These are phyloP conservation scores for Antheraea mylitta DNA, from an alignment of 1,140 invertebrate species.

Conservation along the genomic window DNA sequence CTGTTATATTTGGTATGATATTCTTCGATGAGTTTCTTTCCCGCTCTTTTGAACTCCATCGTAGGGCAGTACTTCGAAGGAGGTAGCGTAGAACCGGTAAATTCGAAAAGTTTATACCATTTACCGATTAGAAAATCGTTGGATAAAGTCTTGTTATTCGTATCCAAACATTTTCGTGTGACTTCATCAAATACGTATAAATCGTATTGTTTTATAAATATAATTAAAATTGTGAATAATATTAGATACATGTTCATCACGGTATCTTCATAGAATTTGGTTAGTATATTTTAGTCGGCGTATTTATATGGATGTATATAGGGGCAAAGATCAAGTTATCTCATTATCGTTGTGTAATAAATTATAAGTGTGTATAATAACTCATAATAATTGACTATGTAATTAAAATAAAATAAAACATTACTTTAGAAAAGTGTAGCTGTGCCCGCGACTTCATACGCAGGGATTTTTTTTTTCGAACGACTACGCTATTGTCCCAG, in stretches of 20 bases:
- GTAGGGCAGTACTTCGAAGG: slow-evolving; percentile 13
- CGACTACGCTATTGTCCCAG: too few species aligned
- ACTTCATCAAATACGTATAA: slow-evolving; percentile 10
- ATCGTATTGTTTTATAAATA: neutral
- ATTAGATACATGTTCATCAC: neutral
- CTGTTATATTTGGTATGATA: slow-evolving; percentile 18
- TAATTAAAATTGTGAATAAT: neutral
- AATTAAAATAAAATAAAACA: neutral
- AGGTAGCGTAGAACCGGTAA: slow-evolving; percentile 1
- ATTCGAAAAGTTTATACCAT: slow-evolving; percentile 28
- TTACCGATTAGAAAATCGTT: slow-evolving; percentile 21
- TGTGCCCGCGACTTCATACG: too few species aligned
- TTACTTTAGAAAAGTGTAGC: too few species aligned
- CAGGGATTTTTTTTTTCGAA: too few species aligned
- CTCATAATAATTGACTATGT: neutral
- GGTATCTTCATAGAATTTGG: neutral
- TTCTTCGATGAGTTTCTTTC: slow-evolving; percentile 14
- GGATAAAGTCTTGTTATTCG: slow-evolving; percentile 2
- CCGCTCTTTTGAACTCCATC: slow-evolving; percentile 14
- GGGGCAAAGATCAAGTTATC: neutral
- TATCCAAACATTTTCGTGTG: slow-evolving; percentile 1
- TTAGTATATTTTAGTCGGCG: neutral
- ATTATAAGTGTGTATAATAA: neutral
- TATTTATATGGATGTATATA: neutral
- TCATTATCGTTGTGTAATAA: neutral